phyloP scores from a whole-genome alignment of 2,797 vertebrate genomes.

The Potorous gilbertii region DNA sequence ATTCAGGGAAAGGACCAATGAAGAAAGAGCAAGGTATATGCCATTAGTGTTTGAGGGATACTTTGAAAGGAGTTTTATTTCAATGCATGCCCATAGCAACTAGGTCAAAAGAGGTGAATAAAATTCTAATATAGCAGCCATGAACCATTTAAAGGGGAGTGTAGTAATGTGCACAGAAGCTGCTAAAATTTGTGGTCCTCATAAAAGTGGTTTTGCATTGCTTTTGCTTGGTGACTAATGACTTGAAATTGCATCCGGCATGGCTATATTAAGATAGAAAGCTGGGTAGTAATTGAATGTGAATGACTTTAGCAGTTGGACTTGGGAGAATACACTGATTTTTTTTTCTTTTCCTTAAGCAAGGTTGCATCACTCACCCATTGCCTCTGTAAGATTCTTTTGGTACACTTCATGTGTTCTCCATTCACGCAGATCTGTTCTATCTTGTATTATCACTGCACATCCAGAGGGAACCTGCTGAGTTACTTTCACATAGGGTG shows the following conservation, averaged over 20 bases:
- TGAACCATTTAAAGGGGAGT: conserved; percentile 69
- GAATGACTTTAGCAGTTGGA: conserved; percentile 66
- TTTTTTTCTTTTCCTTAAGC: conserved; percentile 65
- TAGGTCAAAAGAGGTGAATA: conserved; percentile 66
- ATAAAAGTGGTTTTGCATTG: conserved; percentile 58
- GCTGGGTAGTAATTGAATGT: conserved; percentile 64
- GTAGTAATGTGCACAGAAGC: conserved; percentile 34
- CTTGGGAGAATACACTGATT: conserved; percentile 59
- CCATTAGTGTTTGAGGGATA: conserved; percentile 63
- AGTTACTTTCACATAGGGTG: conserved; percentile 70
- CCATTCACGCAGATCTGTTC: conserved; percentile 55
- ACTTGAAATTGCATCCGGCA: conserved; percentile 70
- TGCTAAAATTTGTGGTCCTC: conserved; percentile 66
- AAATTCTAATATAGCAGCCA: conserved; percentile 61
- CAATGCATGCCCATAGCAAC: conserved; percentile 49
- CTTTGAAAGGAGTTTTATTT: conserved; percentile 71
- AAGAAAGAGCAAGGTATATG: conserved; percentile 64
- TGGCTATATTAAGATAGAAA: conserved; percentile 71
- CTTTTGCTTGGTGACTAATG: conserved; percentile 72
- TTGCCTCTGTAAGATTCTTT: not conserved
- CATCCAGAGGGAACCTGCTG: conserved; percentile 71
- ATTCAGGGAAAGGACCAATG: conserved; percentile 40
- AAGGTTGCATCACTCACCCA: conserved; percentile 19
- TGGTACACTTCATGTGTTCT: conserved; percentile 53
- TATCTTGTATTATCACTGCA: conserved; percentile 65